Evolutionary conservation across 2,888 invertebrate genomes (phyloP), one percentile per base, ranked within the genome.

Genomic region (Brachynemurus nebulosus): DNA sequence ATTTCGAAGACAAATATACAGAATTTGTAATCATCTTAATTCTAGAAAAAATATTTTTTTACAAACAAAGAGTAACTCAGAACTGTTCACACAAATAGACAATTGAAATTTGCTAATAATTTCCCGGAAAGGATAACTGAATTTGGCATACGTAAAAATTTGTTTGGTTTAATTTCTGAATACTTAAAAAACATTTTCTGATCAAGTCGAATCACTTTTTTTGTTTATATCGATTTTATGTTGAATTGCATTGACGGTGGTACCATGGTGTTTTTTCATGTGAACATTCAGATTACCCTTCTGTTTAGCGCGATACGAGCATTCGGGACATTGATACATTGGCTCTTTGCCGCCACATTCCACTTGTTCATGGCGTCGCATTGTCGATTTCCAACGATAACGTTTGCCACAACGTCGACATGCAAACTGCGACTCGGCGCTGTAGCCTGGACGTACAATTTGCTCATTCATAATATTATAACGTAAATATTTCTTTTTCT

Each of bases 331-430:
- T 50, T 83, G 80, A 65, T 85, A 85, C 49, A 80, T 74, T 0
- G 86, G 86, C 50, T 84, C 80, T 61, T 86, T 86, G 50, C 84
- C 85, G 36, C 85, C 62, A 64, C 86, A 86, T 64, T 86, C 86
- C 49, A 85, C 84, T 68, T 78, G 81, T 64, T 84, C 85, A 66
- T 86, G 86, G 4, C 84, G 74, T 9, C 82, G 72, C 69, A 86
- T 71, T 47, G 86, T 86, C 40, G 85, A 85, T 66, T 83, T 86
- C 86, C 86, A 86, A 55, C 86, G 76, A 64, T 88, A 88, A 52
- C 80, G 74, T 63, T 86, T 86, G 50, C 86, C 86, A 66, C 88
- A 88, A 60, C 85, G 85, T 41, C 83, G 72, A 59, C 86, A 86
- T 40, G 82, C 76, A 64, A 84, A 86, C 58, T 79, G 78, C 38